Evolutionary conservation across 2,888 invertebrate species (phyloP).

Genomic region (Druceiella hillmani): DNA sequence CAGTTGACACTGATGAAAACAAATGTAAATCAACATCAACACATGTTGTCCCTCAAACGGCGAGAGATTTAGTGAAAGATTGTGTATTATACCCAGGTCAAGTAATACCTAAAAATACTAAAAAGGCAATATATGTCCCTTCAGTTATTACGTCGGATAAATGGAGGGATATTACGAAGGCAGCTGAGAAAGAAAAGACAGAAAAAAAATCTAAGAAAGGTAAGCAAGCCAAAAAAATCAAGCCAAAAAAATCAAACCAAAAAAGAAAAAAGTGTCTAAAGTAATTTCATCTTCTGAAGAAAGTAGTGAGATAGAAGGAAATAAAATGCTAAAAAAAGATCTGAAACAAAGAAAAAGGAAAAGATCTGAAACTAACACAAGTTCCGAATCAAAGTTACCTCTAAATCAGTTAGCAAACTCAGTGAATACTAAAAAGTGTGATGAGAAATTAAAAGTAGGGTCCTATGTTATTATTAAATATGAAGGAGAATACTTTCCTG

Average conservation of each 20-base stretch:
- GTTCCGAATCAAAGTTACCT: slow-evolving; percentile 10
- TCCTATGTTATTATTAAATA: slow-evolving; percentile 15
- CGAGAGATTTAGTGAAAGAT: slow-evolving; percentile 15
- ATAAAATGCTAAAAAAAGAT: slow-evolving; percentile 5
- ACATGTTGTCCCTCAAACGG: slow-evolving; percentile 6
- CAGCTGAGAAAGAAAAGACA: slow-evolving; percentile 16
- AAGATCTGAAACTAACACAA: slow-evolving; percentile 9
- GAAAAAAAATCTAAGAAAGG: slow-evolving; percentile 9
- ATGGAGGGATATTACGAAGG: slow-evolving; percentile 17
- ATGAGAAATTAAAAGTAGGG: too few species aligned
- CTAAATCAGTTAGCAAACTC: slow-evolving; percentile 7
- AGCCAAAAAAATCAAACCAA: too few species aligned
- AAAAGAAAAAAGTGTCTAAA: slow-evolving; percentile 10
- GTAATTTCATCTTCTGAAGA: slow-evolving; percentile 12
- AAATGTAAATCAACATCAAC: too few species aligned
- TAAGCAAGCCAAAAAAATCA: too few species aligned
- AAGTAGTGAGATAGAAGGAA: slow-evolving; percentile 6
- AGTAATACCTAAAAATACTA: slow-evolving; percentile 16
- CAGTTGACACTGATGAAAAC: slow-evolving; percentile 2
- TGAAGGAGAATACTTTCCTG: slow-evolving; percentile 17
- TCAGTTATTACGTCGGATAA: too few species aligned
- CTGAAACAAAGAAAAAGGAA: too few species aligned
- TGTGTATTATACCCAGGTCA: slow-evolving; percentile 17
- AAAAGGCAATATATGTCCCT: slow-evolving; percentile 17
- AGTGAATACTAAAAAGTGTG: too few species aligned